Base-by-base conservation (phyloP, 2,888 invertebrate genomes). In the Allygus modestus region DNA sequence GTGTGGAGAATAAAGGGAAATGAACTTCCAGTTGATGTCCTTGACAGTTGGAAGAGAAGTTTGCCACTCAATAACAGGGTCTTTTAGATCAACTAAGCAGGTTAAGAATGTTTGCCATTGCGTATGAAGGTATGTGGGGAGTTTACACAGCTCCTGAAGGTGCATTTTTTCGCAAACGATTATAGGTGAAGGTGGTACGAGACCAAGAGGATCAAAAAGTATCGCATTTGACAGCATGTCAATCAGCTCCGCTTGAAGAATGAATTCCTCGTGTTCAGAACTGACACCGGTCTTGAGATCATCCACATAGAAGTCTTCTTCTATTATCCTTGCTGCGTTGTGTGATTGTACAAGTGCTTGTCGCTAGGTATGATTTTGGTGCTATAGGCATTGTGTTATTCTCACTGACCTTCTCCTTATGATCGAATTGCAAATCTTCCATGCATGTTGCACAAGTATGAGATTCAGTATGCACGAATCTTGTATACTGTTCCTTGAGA, bases 1-100 rank as follows among this genome's bases (percentile, higher is more conserved):
- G n/a, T n/a, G n/a, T n/a, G n/a, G n/a, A n/a, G 83, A 5, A 82
- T 61, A 37, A 12, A 83, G 83, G 17, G 84, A 81, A 9, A 81
- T 85, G 33, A 88, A 89, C 0, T 87, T 69, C 88, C 88, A 88
- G 82, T 43, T 84, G n/a, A n/a, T n/a, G n/a, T n/a, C n/a, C 7
- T 73, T 84, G 4, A 51, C 51, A n/a, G 41, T 41, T 5, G n/a
- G n/a, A n/a, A n/a, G n/a, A n/a, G n/a, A n/a, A n/a, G 43, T 15
- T 17, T 41, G 43, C 15, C 77, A 9, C 9, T 37, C n/a, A 26
- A 77, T 23, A 5, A 9, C 12, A 23, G 43, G 11, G 11, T n/a
- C n/a, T n/a, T n/a, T n/a, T n/a, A n/a, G n/a, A n/a, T n/a, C n/a
- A n/a, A n/a, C n/a, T n/a, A n/a, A 9, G 20, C 61, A 61, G 9